Evolutionary conservation across 2,888 invertebrate genomes (phyloP).

Genomic region (Macrosoma leucophasiata): DNA sequence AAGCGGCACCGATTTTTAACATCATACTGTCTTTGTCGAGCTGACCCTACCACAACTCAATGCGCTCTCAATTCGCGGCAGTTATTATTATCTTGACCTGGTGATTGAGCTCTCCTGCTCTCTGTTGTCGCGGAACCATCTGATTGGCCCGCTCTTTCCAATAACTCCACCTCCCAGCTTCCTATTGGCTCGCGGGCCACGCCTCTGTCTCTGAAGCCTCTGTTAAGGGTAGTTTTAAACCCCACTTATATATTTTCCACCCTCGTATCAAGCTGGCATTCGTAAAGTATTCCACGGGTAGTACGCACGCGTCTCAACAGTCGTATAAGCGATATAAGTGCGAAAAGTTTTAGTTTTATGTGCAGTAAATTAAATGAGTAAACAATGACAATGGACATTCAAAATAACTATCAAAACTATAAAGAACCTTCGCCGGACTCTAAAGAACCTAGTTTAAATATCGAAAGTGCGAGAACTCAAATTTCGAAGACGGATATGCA

Average conservation of each 20-base stretch:
- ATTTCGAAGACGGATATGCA: constrained; percentile 55
- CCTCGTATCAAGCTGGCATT: constrained; percentile 68
- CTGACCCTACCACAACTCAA: constrained; percentile 71
- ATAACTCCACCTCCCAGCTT: constrained; percentile 54
- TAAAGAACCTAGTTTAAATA: constrained; percentile 60
- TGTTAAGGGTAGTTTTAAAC: constrained; percentile 65
- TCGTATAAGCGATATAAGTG: constrained; percentile 61
- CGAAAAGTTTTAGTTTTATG: constrained; percentile 59
- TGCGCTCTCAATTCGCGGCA: constrained; percentile 73
- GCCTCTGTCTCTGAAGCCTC: constrained; percentile 60
- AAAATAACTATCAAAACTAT: constrained; percentile 68
- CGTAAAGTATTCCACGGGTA: constrained; percentile 53
- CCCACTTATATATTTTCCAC: constrained; percentile 74
- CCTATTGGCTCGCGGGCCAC: constrained; percentile 57
- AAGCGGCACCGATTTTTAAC: constrained; percentile 50
- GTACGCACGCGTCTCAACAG: constrained; percentile 60
- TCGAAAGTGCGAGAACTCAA: constrained; percentile 70
- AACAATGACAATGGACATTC: constrained; percentile 84
- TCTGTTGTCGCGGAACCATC: constrained; percentile 41
- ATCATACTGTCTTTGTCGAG: constrained; percentile 59
- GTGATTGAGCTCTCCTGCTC: constrained; percentile 72
- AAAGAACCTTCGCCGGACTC: constrained; percentile 67
- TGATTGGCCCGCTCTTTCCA: constrained; percentile 52
- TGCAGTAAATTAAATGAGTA: constrained; percentile 55
- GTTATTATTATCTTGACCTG: constrained; percentile 75